These are phyloP conservation scores for Lutjanus erythropterus DNA, from an alignment of 2,113 vertebrate genomes.

Conservation along the genomic window DNA sequence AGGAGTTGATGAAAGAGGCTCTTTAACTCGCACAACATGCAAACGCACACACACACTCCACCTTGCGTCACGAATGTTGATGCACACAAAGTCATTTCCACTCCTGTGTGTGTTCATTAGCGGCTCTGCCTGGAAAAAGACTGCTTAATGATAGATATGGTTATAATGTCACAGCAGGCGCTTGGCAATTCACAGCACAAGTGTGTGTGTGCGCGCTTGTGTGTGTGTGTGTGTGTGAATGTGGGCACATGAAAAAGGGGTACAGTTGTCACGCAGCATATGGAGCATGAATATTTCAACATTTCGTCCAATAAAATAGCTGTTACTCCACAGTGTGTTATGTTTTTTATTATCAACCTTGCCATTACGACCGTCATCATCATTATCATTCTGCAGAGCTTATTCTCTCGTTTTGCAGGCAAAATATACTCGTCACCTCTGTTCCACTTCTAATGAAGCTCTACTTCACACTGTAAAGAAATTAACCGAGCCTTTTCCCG, in stretches of 20 bases:
- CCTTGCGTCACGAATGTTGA: conserved; percentile 42
- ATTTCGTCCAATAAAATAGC: conserved; percentile 50
- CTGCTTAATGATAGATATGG: conserved; percentile 55
- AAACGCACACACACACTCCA: conserved; percentile 27
- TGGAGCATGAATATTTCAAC: conserved; percentile 65
- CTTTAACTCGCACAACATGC: conserved; percentile 1
- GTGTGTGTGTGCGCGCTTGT: conserved; percentile 1
- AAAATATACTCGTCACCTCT: conserved; percentile 49
- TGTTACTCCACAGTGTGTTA: conserved; percentile 28
- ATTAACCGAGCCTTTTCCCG: conserved; percentile 40
- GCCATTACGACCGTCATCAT: conserved; percentile 42
- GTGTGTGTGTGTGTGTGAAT: conserved; percentile 5
- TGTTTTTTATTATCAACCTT: conserved; percentile 45
- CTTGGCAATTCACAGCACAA: conserved; percentile 16
- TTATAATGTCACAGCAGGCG: conserved; percentile 58
- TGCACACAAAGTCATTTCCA: conserved; percentile 25
- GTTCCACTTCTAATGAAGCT: conserved; percentile 42
- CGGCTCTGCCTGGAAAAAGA: conserved; percentile 49
- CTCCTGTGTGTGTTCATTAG: conserved; percentile 44
- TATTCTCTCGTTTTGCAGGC: conserved; percentile 21
- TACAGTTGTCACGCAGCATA: conserved; percentile 39
- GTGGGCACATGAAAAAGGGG: conserved; percentile 6
- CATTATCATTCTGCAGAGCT: conserved; percentile 23
- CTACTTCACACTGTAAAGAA: conserved; percentile 25
- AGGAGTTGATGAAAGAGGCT: conserved; percentile 28